These are phyloP conservation scores for Tipula unca DNA, from an alignment of 2,888 invertebrate species.

Conservation along the genomic window DNA sequence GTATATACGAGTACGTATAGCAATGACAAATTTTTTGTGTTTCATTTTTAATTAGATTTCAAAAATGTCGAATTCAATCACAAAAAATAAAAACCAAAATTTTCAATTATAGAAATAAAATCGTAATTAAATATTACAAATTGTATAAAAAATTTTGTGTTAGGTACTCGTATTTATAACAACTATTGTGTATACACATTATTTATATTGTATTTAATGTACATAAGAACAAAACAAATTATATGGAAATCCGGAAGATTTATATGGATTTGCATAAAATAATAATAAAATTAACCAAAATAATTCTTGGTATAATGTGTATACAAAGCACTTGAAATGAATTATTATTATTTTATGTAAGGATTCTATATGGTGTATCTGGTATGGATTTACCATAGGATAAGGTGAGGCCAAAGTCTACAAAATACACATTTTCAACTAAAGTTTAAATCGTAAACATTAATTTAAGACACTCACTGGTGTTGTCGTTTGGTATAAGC, in stretches of 20 bases:
- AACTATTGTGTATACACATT: neutral
- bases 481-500: too few relatives aligned
- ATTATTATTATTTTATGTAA: neutral
- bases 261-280: neutral
- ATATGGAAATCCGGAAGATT: neutral
- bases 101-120: neutral
- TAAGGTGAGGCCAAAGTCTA: too few relatives aligned
- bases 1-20: neutral
- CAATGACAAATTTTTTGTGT: neutral
- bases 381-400: too few relatives aligned
- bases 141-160: neutral
- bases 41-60: neutral
- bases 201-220: neutral
- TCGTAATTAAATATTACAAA: neutral
- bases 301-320: neutral
- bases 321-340: neutral
- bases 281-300: neutral
- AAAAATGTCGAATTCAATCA: neutral
- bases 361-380: too few relatives aligned
- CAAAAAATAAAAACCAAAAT: neutral
- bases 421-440: too few relatives aligned
- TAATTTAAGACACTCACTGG: too few relatives aligned
- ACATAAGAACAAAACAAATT: neutral
- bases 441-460: too few relatives aligned
- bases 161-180: neutral